phyloP scores from a whole-genome alignment of 2,797 vertebrate species.

The Aldrovandia affinis region DNA sequence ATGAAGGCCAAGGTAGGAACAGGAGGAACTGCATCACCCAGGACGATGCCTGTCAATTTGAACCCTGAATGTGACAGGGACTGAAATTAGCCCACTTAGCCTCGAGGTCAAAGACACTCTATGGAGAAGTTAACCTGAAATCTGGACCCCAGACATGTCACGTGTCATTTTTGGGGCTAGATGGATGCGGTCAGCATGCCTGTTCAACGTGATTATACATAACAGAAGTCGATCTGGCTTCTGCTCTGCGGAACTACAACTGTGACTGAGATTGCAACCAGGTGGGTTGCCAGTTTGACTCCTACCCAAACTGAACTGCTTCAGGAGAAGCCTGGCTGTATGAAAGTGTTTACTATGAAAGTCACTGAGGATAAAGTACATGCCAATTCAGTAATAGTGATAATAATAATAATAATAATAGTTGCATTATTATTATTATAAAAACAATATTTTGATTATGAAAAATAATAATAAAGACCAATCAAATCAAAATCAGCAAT shows the following conservation, averaged over 20 bases:
- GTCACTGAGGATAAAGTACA: not conserved
- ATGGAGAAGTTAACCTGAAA: constrained; percentile 33
- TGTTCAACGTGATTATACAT: constrained; percentile 46
- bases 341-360: not conserved
- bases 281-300: not conserved
- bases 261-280: not conserved
- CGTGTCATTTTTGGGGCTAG: constrained; percentile 55
- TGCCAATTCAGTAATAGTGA: not conserved
- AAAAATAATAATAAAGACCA: not conserved
- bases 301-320: not conserved
- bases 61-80: constrained; percentile 42
- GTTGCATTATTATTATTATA: no score
- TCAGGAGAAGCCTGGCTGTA: not conserved
- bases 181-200: constrained; percentile 45
- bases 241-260: not conserved
- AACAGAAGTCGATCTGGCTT: no score
- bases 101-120: constrained; percentile 49
- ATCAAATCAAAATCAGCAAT: not conserved
- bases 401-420: no score
- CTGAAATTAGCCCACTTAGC: constrained; percentile 49
- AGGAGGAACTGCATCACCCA: constrained; percentile 22
- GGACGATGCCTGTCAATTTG: constrained; percentile 44
- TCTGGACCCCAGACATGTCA: constrained; percentile 46
- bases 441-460: no score
- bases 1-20: constrained; percentile 34